phyloP scores from a whole-genome alignment of 2,888 invertebrate genomes.

The Dolichopus griseipennis region DNA sequence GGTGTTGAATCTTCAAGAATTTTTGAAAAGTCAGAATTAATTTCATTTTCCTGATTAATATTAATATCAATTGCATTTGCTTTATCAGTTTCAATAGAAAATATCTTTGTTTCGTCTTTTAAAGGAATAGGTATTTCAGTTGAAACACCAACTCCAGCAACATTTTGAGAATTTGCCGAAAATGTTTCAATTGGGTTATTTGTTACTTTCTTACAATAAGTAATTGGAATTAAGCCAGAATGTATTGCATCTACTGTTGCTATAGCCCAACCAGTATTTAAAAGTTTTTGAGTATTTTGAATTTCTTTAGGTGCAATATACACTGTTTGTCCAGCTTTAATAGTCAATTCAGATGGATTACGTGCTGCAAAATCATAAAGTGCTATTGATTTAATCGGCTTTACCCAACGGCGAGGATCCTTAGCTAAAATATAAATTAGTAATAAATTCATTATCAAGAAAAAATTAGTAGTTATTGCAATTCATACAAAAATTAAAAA shows the following conservation, averaged over 20 bases:
- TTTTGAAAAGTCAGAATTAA: too few relatives aligned
- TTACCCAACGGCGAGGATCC: conserved; percentile 61
- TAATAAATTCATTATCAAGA: not conserved
- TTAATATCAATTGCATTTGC: too few relatives aligned
- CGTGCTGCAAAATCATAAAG: conserved; percentile 67
- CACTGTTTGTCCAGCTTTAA: conserved; percentile 67
- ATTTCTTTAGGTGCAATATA: conserved; percentile 74
- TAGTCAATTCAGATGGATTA: conserved; percentile 64
- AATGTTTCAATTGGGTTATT: too few relatives aligned
- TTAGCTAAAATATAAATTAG: conserved; percentile 44
- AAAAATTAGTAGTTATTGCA: not conserved
- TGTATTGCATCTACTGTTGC: conserved; percentile 50
- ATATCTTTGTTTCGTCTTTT: too few relatives aligned
- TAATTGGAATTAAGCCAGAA: conserved; percentile 57
- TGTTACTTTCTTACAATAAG: conserved; percentile 40
- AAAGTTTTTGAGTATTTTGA: conserved; percentile 56
- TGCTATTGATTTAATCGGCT: conserved; percentile 58
- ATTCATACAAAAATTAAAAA: not conserved
- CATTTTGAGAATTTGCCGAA: too few relatives aligned
- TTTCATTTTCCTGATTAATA: too few relatives aligned
- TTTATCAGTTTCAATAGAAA: too few relatives aligned
- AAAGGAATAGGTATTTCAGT: too few relatives aligned
- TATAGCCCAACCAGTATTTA: conserved; percentile 61
- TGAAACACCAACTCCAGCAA: too few relatives aligned
- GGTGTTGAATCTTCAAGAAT: too few relatives aligned